Evolutionary conservation across 2,888 invertebrate species (phyloP), one percentile per base, ranked within the genome.

Genomic region (Cetonia aurata): DNA sequence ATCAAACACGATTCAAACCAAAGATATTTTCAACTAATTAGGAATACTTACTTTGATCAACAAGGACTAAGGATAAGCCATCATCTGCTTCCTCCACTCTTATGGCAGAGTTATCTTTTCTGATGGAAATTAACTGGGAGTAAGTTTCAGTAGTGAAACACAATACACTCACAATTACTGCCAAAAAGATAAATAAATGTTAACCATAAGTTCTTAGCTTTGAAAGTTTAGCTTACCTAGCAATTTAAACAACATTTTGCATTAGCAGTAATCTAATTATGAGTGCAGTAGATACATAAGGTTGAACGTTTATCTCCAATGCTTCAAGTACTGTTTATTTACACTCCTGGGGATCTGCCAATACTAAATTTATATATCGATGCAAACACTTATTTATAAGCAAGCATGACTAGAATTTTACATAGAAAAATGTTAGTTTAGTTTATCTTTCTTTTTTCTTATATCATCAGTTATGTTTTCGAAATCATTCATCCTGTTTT

Each of bases 81-180:
- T 42, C 53, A 19, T 62, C 55, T 6, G 17, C 13, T 25, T 53
- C 15, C 0, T 53, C 25, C 31, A 69, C 10, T 25, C 17, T 53
- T 17, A 69, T 55, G 19, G 53, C 12, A 8, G 62, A n/a, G 44
- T 62, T 53, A 62, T 69, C 62, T 6, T 62, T 69, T n/a, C 44
- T 55, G 0, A 69, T 8, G 9, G 69, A 69, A 19, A 69, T 33
- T 42, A 65, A 13, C 17, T 69, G 60, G 0, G 53, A 19, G 15
- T 50, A 6, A 37, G 37, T 37, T 37, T 6, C 8, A 37, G 10
- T 10, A 37, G 48, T 12, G 15, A n/a, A 48, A 17, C 25, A 50
- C 17, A 48, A 37, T 17, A 50, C 15, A n/a, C 48, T 50, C 10
- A 6, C 10, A 50, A 62, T 50, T 12, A 37, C 62, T 62, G 33